Conservation (phyloP, 2,888 invertebrate genomes). For the Andrena flavipes region DNA sequence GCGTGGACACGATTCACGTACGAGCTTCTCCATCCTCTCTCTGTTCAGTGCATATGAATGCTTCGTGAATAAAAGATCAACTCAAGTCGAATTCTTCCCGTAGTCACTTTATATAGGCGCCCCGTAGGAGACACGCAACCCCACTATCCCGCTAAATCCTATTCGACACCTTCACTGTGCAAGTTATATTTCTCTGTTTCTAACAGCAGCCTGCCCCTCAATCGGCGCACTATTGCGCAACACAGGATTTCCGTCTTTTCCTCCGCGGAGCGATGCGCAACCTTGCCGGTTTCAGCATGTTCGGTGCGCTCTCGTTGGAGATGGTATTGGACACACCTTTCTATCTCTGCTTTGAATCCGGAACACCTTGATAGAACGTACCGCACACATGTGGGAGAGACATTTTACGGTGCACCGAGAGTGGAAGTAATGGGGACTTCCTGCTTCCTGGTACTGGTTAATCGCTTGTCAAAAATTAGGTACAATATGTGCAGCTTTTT, state of each 20-base stretch:
- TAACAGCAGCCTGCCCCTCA: not conserved
- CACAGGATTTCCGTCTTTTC: conserved; percentile 36
- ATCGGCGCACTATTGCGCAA: conserved; percentile 45
- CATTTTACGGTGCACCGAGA: not conserved
- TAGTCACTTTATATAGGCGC: conserved; percentile 70
- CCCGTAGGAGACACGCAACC: conserved; percentile 48
- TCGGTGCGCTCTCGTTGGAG: conserved; percentile 13
- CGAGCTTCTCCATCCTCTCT: conserved; percentile 63
- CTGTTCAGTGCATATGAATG: conserved; percentile 14
- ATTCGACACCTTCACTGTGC: conserved; percentile 67
- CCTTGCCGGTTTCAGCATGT: not conserved
- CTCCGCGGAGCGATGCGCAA: not conserved
- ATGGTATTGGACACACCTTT: conserved; percentile 1
- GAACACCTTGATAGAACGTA: not conserved
- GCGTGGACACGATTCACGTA: conserved; percentile 57
- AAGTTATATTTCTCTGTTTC: conserved; percentile 37
- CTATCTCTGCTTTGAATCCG: not conserved
- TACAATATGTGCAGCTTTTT: not conserved
- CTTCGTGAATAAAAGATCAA: conserved; percentile 53
- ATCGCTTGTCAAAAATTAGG: not conserved
- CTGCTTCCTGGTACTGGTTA: conserved; percentile 31
- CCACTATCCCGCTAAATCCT: conserved; percentile 67
- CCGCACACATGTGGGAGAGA: not conserved
- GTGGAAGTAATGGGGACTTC: conserved; percentile 11
- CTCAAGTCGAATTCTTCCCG: conserved; percentile 52